Conservation (phyloP, 2,888 invertebrate species). For the Cyaniris semiargus region DNA sequence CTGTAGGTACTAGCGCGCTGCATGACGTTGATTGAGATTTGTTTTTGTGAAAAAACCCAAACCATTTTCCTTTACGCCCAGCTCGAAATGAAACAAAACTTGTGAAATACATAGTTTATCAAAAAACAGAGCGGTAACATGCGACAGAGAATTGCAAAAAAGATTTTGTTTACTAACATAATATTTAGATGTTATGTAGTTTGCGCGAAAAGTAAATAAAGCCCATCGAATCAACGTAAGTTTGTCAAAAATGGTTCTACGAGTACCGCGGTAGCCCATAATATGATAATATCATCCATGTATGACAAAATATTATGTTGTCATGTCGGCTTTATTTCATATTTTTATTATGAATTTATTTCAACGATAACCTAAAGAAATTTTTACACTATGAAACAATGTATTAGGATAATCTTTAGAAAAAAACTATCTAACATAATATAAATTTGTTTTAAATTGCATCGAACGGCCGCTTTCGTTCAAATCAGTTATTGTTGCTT, state of each 20-base stretch:
- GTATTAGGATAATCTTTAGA: too few relatives aligned
- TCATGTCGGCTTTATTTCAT: too few relatives aligned
- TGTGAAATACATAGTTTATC: not conserved
- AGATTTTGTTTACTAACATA: not conserved
- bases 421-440: too few relatives aligned
- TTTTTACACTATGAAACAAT: too few relatives aligned
- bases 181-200: not conserved
- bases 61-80: not conserved
- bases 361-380: too few relatives aligned
- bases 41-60: constrained; percentile 20
- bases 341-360: too few relatives aligned
- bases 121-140: constrained; percentile 7
- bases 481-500: not conserved
- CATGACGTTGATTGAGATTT: constrained; percentile 29
- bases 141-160: constrained; percentile 7
- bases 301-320: too few relatives aligned
- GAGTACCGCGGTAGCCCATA: too few relatives aligned
- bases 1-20: not conserved
- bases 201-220: not conserved
- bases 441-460: too few relatives aligned
- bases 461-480: not conserved
- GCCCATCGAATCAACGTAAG: not conserved
- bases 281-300: too few relatives aligned
- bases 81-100: constrained; percentile 8
- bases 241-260: too few relatives aligned